These are phyloP conservation scores for Atta cephalotes DNA, from an alignment of 1,140 invertebrate species.

Conservation along the genomic window DNA sequence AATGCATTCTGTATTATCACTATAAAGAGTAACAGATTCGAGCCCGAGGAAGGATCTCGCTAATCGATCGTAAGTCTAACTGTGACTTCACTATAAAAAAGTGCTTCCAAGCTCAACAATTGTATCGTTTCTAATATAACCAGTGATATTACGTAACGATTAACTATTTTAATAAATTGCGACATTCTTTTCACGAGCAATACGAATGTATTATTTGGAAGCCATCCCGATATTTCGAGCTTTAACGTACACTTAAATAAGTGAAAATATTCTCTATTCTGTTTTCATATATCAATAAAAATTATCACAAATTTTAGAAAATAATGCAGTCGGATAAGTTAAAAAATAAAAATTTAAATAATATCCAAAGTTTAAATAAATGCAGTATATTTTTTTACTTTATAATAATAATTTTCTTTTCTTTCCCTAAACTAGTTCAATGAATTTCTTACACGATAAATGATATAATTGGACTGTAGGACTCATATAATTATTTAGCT, in stretches of 20 bases:
- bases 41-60: slow-evolving; percentile 37
- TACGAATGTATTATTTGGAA: slow-evolving; percentile 30
- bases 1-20: slow-evolving; percentile 52
- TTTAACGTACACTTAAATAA: slow-evolving; percentile 10
- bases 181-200: slow-evolving; percentile 29
- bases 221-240: slow-evolving; percentile 5
- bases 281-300: neutral
- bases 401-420: neutral
- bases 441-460: neutral
- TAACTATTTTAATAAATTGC: slow-evolving; percentile 56
- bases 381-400: neutral
- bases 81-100: slow-evolving; percentile 63
- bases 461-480: neutral
- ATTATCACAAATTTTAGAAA: neutral
- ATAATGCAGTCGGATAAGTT: neutral
- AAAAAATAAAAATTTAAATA: neutral
- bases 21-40: slow-evolving; percentile 49
- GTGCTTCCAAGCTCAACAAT: slow-evolving; percentile 65
- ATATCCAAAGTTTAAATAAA: neutral
- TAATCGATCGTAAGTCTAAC: slow-evolving; percentile 53
- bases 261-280: neutral
- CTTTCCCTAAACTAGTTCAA: neutral
- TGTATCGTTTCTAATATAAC: slow-evolving; percentile 51
- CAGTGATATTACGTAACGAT: slow-evolving; percentile 56
- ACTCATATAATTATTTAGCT: neutral